phyloP scores from a whole-genome alignment of 2,113 vertebrate species.

The Psittacara wagleri region DNA sequence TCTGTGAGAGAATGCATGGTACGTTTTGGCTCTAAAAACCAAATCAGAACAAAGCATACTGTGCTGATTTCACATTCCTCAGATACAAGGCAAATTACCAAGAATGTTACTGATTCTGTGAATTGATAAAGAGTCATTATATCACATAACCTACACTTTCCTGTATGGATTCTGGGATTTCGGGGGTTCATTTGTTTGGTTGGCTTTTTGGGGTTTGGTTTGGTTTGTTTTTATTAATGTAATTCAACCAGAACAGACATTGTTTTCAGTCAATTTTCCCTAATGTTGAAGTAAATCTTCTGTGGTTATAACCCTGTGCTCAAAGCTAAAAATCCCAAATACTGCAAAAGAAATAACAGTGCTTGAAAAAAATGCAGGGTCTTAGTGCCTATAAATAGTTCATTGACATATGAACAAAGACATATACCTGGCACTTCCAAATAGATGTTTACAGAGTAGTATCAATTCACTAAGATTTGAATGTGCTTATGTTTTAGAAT shows the following conservation, averaged over 20 bases:
- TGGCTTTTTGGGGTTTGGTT: not conserved
- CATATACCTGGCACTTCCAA: not conserved
- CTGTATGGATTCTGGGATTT: not conserved
- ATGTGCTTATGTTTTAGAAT: not conserved
- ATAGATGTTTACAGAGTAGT: not conserved
- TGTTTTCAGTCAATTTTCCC: not conserved
- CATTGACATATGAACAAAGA: not conserved
- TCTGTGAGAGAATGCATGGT: not conserved
- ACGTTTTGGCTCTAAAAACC: not conserved
- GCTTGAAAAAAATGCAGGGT: not conserved
- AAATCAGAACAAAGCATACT: not conserved
- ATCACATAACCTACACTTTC: slow-evolving; percentile 11
- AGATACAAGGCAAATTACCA: not conserved
- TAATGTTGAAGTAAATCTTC: not conserved
- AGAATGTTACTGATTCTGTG: not conserved
- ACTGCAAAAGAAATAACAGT: not conserved
- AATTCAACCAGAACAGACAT: not conserved
- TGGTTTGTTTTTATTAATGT: not conserved
- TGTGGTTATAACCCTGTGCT: not conserved
- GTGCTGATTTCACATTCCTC: not conserved
- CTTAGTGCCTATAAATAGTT: not conserved
- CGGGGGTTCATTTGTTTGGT: not conserved
- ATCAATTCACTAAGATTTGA: not conserved
- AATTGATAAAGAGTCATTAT: not conserved
- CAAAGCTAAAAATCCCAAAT: not conserved